Conservation (phyloP, 35 echinoderm and acorn worm species). For the Lytechinus variegatus region DNA sequence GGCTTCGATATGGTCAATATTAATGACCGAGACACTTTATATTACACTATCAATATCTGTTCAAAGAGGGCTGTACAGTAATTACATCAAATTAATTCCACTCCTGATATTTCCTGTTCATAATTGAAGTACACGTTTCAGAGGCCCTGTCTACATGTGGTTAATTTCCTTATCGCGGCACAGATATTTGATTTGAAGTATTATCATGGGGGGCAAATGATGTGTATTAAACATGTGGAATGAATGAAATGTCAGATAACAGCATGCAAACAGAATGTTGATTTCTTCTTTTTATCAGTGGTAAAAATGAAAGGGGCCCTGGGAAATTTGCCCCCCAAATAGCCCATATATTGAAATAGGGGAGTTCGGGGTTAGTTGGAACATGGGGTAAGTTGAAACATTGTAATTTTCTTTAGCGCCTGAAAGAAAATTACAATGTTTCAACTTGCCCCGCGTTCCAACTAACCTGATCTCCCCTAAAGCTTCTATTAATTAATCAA, state of each 20-base stretch:
- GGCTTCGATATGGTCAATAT: too few species aligned
- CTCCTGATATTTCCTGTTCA: not conserved
- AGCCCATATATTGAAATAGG: too few species aligned
- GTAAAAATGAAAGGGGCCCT: too few species aligned
- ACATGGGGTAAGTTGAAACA: too few species aligned
- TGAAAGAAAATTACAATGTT: too few species aligned
- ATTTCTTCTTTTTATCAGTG: too few species aligned
- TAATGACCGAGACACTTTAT: not conserved
- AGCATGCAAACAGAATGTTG: not conserved
- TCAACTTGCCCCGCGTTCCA: too few species aligned
- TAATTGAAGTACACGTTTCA: slow-evolving; percentile 4
- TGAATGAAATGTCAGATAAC: not conserved
- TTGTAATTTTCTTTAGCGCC: too few species aligned
- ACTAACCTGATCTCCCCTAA: too few species aligned
- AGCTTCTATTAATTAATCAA: too few species aligned
- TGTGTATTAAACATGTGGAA: not conserved
- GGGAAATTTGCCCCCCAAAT: too few species aligned
- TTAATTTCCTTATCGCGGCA: slow-evolving; percentile 2
- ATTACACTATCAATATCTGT: not conserved
- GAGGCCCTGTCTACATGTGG: not conserved
- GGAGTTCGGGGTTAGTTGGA: too few species aligned
- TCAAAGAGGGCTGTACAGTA: not conserved
- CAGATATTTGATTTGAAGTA: not conserved
- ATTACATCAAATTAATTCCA: slow-evolving; percentile 20
- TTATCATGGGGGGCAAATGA: not conserved